Evolutionary conservation across 37 sponge, comb jelly and placozoan genomes (phyloP), one percentile per base, ranked within the genome.

Genomic region (Chondrosia reniformis): DNA sequence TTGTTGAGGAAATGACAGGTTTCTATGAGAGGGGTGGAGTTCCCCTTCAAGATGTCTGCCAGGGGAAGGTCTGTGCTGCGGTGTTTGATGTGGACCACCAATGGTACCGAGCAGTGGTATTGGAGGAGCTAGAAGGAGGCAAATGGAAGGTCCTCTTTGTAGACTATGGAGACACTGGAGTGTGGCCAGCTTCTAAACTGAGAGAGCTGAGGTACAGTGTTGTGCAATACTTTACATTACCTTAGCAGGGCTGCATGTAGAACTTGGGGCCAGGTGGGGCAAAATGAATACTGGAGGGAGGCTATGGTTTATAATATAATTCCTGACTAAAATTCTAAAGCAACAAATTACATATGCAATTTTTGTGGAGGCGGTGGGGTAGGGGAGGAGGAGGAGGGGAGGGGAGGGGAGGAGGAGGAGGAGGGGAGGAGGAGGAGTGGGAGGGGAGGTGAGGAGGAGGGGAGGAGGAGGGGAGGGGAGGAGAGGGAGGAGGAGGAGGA

Each of bases 131-230:
- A 33, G 46, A 46, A 45, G 44, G 45, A 7, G 58, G 63, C 3
- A 58, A 21, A 3, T 66, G 36, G 39, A 38, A 63, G 28, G 46
- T 85, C 25, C 40, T 79, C 15, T 85, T 49, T 72, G 74, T 79
- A 12, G 85, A 85, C 49, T 85, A 71, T 73, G 85, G 85, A 4
- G 85, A 85, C 64, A 34, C 6, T 63, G 79, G 61, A 0, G n/a
- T 38, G 33, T 72, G 72, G 59, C 32, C 22, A 19, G 37, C 67
- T 2, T n/a, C 24, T 3, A 27, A 28, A 0, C 46, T 85, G 24
- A 85, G 46, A 80, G 54, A 38, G 9, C 61, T 85, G 75, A 63
- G 65, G 84, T 83, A 37, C 15, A 15, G 10, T n/a, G n/a, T n/a
- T n/a, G n/a, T n/a, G n/a, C n/a, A n/a, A n/a, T n/a, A n/a, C n/a